Evolutionary conservation across 2,113 vertebrate genomes (phyloP).

Genomic region (Lepus europaeus): DNA sequence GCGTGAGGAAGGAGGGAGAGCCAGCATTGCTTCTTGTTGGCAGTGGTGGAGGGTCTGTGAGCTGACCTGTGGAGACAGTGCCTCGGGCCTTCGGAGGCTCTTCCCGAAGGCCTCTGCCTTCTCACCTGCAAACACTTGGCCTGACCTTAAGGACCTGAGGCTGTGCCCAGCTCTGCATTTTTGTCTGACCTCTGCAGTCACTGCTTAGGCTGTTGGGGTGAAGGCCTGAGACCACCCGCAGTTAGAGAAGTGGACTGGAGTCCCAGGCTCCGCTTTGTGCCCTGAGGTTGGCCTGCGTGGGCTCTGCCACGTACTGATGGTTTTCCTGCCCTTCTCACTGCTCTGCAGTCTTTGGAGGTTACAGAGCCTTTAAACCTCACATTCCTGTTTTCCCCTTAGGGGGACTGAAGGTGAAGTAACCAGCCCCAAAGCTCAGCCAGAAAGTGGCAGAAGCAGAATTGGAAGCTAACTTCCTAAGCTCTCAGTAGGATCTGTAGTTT

Average conservation of each 20-base stretch:
- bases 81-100: no score
- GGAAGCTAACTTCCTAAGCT: not conserved
- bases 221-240: not conserved
- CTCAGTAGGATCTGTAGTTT: not conserved
- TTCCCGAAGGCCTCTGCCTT: not conserved
- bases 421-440: not conserved
- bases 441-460: not conserved
- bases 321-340: not conserved
- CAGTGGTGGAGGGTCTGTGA: no score
- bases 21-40: fast-evolving
- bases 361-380: not conserved
- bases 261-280: not conserved
- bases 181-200: not conserved
- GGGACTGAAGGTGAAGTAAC: not conserved
- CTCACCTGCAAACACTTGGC: not conserved
- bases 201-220: not conserved
- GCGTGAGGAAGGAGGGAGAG: not conserved
- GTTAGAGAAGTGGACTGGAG: not conserved
- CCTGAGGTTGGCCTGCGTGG: not conserved
- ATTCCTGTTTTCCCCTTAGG: not conserved
- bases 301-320: not conserved
- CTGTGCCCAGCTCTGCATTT: not conserved
- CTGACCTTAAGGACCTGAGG: not conserved
- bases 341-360: not conserved
- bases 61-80: not conserved